Evolutionary conservation across 92 coral and sea anemone species (phyloP), one percentile per base, ranked within the genome.

Genomic region (Phymanthus crucifer): DNA sequence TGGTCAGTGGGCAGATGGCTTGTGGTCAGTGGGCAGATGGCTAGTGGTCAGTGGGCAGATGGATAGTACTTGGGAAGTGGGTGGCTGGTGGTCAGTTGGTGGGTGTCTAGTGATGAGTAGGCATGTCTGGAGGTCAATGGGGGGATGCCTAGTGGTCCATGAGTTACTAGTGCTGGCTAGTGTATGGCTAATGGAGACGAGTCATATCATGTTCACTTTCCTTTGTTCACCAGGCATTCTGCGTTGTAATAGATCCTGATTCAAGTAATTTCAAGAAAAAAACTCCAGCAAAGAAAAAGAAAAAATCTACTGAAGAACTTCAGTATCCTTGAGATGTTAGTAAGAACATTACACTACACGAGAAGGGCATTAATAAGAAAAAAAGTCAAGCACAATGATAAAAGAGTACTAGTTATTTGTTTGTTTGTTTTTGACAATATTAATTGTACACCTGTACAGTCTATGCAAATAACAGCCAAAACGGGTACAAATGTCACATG

Each of bases 251-350:
- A 36, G 92, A 90, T 69, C 97, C 86, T 17, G 54, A 66, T 31
- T 61, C 86, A 13, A 76, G 58, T 45, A 77, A 48, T 48, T 71
- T 92, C 38, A 78, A 80, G 21, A 86, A 84, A 70, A 66, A 56
- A 17, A 76, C 93, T 31, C 86, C 92, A 33, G 66, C 91, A 64
- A 91, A 87, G 80, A 96, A 91, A 83, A 91, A 91, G 83, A 82
- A 84, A 75, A 89, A 87, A 57, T 77, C 87, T 12, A 85, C 73
- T 77, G 94, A 86, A 52, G 92, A 91, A 57, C 82, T 91, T 37
- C 95, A 91, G 89, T 91, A 93, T 87, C 98, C 78, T 92, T 78
- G 50, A 40, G 27, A 3, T 32, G 34, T 50, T 32, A 45, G 32
- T 48, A 21, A 40, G n/a, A 26, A 43, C 48, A 43, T 19, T 21